Base-by-base conservation (phyloP, 2,113 vertebrate species). In the Onychorhynchus coronatus region DNA sequence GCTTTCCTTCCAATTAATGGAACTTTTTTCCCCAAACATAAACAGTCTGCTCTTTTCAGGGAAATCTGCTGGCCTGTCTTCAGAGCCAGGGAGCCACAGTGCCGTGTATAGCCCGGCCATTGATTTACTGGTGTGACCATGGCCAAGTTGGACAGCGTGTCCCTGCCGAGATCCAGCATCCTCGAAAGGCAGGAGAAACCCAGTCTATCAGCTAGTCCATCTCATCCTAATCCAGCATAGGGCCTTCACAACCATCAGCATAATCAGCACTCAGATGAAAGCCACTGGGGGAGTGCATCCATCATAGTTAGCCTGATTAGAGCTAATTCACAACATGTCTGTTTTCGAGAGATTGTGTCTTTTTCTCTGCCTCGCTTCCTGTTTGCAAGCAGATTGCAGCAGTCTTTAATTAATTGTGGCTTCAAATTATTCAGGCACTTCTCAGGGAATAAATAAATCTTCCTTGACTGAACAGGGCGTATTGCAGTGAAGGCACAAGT, bases 41-140 rank as follows among this genome's bases (percentile, higher is more conserved):
- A 96, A 96, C 95, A 96, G 80, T 91, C 90, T 95, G 73, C 86
- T 96, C 92, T 94, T 95, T 94, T 96, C 96, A 97, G 86, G 93
- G 95, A 94, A 96, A 91, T 95, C 83, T 96, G 93, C 79, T 30
- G 86, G 96, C 91, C 96, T 94, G 65, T 67, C 53, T 67, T 84
- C 76, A 53, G 93, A 93, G 93, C 88, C 93, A 91, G 80, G 80
- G 88, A 97, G 96, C 95, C 95, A 96, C 92, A 75, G 15, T 7
- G 41, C 85, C 0, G 10, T 68, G 77, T 92, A 66, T 41, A 94
- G 78, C 90, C 86, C 2, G 37, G 84, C 92, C 95, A 96, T 84
- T 96, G 95, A 95, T 97, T 97, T 96, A 96, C 88, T 96, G 83
- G 80, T 39, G 73, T 66, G 91, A 95, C 83, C 44, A 78, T 10